Base-by-base conservation (phyloP, 2,888 invertebrate species). In the Toxonevra muliebris region DNA sequence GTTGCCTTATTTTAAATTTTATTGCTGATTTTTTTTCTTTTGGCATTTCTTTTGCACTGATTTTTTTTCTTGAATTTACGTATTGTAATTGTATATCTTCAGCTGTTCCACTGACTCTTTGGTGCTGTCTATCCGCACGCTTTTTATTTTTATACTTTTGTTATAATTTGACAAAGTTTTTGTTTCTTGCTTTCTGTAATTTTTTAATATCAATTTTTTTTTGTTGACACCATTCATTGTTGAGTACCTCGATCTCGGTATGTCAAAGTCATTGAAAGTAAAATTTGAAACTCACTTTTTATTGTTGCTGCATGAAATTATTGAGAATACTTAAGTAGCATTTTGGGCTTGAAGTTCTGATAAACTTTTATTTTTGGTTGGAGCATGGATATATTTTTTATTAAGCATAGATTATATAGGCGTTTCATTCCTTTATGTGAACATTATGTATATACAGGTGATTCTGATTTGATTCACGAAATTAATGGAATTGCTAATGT, bases 11-110 rank as follows among this genome's bases (percentile, higher is more conserved):
- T 30, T n/a, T 42, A 30, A n/a, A 40, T 3, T 64, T 42, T 43
- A 17, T 43, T 12, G 10, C n/a, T 58, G 13, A 40, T 59, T 70
- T 53, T 69, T 41, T 7, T 59, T 70, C 52, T 69, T 41, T 7
- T 30, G 30, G 30, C 30, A 30, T 30, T 30, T 30, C 30, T 30
- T 30, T 30, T 30, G 30, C 30, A 30, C 30, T 7, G 30, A 4
- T 30, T 30, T 30, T 30, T 30, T 2, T 30, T 30, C 7, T 7
- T 30, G 2, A 30, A 30, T 30, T 30, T 7, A 4, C 7, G 2
- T 30, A 4, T 30, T 30, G 30, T 30, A 30, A 30, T 30, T 30
- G 30, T 30, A 30, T 30, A 30, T 30, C 30, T 30, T 30, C 30
- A 40, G n/a, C 54, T 54, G 17, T 19, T 15, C 54, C 20, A 20